A percentile compares a stretch with the other conserved stretches of the same genome.
These are phyloP conservation scores for Bothrops jararaca DNA, from an alignment of 2,113 vertebrate genomes.

Conservation along the genomic window DNA sequence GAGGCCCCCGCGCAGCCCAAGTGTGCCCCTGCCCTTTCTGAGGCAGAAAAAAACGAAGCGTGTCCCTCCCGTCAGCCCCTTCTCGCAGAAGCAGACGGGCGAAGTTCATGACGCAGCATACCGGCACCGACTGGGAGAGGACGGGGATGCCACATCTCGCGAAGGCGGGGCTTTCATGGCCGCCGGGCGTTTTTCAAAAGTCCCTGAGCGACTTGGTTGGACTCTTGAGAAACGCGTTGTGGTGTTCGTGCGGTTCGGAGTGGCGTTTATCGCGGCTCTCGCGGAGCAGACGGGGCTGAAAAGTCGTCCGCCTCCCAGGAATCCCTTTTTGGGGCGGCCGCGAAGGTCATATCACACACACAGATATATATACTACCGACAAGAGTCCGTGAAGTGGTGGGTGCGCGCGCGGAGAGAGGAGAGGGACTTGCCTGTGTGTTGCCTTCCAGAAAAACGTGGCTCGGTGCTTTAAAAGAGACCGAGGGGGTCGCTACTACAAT, in stretches of 20 bases:
- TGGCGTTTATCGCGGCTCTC: neutral
- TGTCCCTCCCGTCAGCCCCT: too few species aligned
- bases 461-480: neutral
- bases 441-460: neutral
- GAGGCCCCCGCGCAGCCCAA: neutral
- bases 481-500: neutral
- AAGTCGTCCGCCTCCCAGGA: neutral
- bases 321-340: neutral
- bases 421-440: neutral
- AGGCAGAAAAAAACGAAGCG: neutral
- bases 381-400: too few species aligned
- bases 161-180: neutral
- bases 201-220: neutral
- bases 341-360: too few species aligned
- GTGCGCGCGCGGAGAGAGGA: neutral
- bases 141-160: neutral
- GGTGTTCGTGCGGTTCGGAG: neutral
- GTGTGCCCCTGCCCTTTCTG: neutral
- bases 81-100: neutral
- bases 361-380: too few species aligned
- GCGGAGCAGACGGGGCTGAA: neutral
- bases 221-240: neutral
- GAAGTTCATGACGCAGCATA: too few species aligned
- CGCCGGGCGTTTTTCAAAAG: neutral
- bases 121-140: neutral